A percentile compares a stretch with the other conserved stretches of the same genome.
Conservation (phyloP, 2,797 vertebrate species). For the Enteromius unitaeniatus region DNA sequence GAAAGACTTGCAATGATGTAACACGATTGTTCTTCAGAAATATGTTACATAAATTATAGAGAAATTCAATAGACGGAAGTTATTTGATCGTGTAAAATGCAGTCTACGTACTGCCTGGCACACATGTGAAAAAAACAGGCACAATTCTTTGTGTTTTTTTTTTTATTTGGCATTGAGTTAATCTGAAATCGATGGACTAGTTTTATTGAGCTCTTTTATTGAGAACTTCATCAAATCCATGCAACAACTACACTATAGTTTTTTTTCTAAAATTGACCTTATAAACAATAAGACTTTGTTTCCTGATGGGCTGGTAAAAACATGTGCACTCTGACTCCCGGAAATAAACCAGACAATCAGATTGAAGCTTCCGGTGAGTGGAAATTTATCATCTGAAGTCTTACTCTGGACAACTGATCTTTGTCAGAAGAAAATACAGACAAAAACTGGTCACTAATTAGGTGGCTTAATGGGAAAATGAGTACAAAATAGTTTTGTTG, state of each 20-base stretch:
- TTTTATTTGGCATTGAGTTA: neutral
- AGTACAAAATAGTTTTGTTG: too few species aligned
- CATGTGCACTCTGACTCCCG: neutral
- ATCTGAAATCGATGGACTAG: neutral
- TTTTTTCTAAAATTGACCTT: neutral
- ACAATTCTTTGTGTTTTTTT: neutral
- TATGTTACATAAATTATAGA: neutral
- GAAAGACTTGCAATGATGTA: neutral
- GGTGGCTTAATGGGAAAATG: too few species aligned
- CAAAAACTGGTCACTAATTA: neutral
- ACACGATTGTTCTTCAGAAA: neutral
- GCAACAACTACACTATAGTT: neutral
- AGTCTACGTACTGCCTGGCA: neutral
- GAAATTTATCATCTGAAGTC: neutral
- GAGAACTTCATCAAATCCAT: neutral
- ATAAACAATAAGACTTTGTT: neutral
- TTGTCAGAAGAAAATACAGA: neutral
- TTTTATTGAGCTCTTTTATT: neutral
- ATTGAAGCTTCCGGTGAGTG: neutral
- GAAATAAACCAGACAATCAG: conserved; percentile 5
- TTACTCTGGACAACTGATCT: neutral
- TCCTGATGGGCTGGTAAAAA: neutral
- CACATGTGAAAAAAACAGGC: neutral
- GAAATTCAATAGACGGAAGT: neutral
- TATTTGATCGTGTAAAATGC: neutral